These are phyloP conservation scores for Zosterops lateralis DNA, from an alignment of 2,113 vertebrate genomes.

Conservation along the genomic window DNA sequence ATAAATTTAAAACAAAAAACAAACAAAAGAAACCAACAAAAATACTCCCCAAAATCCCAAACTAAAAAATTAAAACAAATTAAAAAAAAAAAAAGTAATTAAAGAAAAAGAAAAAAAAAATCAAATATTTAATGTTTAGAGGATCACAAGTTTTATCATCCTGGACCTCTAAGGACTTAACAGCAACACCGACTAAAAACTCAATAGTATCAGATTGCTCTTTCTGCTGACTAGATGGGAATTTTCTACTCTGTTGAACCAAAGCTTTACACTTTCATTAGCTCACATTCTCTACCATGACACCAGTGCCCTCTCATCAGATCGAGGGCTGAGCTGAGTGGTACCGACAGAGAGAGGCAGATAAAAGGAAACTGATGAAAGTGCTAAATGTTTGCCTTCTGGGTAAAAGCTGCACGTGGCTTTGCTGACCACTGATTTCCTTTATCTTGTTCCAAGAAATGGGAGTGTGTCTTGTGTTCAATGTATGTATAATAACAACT, in stretches of 20 bases:
- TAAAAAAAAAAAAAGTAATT: neutral
- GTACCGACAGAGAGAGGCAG: conserved; percentile 47
- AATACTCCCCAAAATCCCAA: neutral
- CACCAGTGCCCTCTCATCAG: conserved; percentile 76
- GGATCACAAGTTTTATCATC: neutral
- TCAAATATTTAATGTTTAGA: neutral
- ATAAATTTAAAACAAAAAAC: neutral
- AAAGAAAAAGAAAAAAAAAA: neutral
- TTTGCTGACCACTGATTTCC: neutral
- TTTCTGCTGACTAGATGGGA: conserved; percentile 78
- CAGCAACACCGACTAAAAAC: neutral
- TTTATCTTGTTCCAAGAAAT: neutral
- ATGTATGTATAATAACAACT: neutral
- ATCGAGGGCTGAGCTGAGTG: conserved; percentile 56
- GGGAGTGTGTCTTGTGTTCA: neutral
- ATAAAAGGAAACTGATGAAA: conserved; percentile 47
- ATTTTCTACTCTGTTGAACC: conserved; percentile 84
- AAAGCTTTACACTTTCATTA: conserved; percentile 85
- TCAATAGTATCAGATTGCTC: conserved; percentile 80
- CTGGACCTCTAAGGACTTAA: neutral
- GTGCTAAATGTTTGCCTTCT: conserved; percentile 14
- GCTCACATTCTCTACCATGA: conserved; percentile 81
- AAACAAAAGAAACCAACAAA: neutral
- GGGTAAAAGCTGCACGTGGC: neutral
- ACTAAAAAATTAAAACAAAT: neutral